These are phyloP conservation scores for Hemitrygon akajei DNA, from an alignment of 2,797 vertebrate species.

Conservation along the genomic window DNA sequence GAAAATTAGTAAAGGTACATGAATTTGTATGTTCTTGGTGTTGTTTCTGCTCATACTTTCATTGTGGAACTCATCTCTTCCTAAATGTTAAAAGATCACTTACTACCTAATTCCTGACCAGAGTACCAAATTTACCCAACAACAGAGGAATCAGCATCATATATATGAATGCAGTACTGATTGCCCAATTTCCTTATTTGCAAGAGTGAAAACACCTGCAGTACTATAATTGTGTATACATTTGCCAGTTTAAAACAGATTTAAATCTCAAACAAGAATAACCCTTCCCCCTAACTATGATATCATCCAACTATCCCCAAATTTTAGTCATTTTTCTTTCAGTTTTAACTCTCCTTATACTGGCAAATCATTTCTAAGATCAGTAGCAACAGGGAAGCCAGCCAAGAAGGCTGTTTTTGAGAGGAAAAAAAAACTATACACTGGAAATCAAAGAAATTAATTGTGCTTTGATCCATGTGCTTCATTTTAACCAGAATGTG, in stretches of 20 bases:
- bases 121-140: not conserved
- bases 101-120: not conserved
- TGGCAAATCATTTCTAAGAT: not conserved
- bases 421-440: not conserved
- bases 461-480: slow-evolving; percentile 28
- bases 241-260: not conserved
- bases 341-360: not conserved
- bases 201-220: slow-evolving; percentile 17
- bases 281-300: not conserved
- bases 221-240: not conserved
- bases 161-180: not conserved
- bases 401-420: not conserved
- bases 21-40: not conserved
- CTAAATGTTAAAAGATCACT: not conserved
- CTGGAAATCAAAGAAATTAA: not conserved
- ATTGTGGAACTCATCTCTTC: not conserved
- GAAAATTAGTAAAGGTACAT: not conserved
- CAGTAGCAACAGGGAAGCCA: not conserved
- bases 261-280: not conserved
- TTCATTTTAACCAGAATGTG: not conserved
- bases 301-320: not conserved
- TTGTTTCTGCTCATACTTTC: not conserved
- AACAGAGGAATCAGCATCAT: not conserved
- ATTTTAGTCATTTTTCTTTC: not conserved
- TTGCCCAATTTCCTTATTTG: not conserved